Evolutionary conservation across 2,113 vertebrate genomes (phyloP).

Genomic region (Globicephala melas): DNA sequence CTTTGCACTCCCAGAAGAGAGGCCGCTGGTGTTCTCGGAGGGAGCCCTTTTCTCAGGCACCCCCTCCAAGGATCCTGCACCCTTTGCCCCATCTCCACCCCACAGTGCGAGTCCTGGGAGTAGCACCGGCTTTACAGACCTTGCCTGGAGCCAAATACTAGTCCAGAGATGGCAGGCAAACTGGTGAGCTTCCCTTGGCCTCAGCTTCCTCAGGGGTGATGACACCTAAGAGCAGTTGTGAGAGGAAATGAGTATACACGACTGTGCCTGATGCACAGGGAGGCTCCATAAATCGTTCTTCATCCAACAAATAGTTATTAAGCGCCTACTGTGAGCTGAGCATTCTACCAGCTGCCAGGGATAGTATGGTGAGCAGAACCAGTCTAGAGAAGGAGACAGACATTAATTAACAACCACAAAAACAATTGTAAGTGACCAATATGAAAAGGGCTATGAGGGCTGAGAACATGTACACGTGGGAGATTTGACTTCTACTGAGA

Average conservation of each 20-base stretch:
- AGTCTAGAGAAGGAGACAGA: neutral
- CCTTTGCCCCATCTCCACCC: neutral
- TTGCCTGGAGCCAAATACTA: neutral
- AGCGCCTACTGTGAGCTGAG: neutral
- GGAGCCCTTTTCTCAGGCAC: neutral
- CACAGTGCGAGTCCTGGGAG: accelerated
- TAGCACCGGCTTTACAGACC: neutral
- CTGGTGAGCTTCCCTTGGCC: neutral
- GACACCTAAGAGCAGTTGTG: neutral
- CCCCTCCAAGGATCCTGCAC: neutral
- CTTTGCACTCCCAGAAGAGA: neutral
- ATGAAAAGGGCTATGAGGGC: neutral
- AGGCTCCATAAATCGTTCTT: neutral
- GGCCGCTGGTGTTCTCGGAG: accelerated
- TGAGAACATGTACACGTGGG: neutral
- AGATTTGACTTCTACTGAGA: neutral
- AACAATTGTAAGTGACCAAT: neutral
- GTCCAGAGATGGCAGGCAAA: neutral
- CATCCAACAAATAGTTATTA: neutral
- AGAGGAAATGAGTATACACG: neutral
- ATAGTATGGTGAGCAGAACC: neutral
- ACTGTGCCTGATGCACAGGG: no score
- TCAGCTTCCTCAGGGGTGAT: neutral
- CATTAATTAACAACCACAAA: neutral
- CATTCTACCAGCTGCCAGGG: neutral